Evolutionary conservation across 2,113 vertebrate genomes (phyloP).

Genomic region (Brachyistius frenatus): DNA sequence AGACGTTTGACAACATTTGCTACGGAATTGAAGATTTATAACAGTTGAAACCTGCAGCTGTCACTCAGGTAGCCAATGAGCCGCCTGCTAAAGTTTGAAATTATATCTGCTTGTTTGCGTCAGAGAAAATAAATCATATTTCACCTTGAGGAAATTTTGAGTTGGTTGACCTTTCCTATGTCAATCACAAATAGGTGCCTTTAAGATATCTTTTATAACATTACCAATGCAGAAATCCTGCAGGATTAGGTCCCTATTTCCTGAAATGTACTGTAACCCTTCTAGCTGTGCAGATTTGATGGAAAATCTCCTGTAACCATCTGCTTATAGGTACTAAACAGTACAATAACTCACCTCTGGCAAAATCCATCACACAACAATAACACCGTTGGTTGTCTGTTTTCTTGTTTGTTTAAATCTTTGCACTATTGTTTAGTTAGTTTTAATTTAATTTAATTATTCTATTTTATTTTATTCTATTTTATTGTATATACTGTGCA

Average conservation of each 20-base stretch:
- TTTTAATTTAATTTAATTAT: no score
- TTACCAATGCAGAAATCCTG: constrained; percentile 1
- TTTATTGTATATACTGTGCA: no score
- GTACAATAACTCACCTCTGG: no score
- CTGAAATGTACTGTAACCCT: neutral
- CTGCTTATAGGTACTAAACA: constrained; percentile 17
- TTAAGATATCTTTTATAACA: neutral
- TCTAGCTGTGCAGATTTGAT: constrained; percentile 42
- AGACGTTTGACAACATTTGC: constrained; percentile 4
- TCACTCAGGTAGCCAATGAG: neutral
- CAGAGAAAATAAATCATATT: neutral
- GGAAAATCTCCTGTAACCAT: constrained; percentile 27
- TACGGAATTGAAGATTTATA: neutral
- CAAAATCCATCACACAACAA: no score
- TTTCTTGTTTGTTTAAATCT: no score
- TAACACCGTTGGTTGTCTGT: no score
- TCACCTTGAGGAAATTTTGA: neutral
- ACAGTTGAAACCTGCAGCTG: neutral
- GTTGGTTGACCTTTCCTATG: neutral
- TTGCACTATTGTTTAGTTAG: no score
- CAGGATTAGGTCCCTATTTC: neutral
- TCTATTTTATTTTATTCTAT: no score
- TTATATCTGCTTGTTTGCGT: neutral
- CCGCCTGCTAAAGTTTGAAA: neutral
- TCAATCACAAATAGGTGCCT: neutral